Evolutionary conservation across 1,140 invertebrate genomes (phyloP).

Genomic region (Lethrus apterus): DNA sequence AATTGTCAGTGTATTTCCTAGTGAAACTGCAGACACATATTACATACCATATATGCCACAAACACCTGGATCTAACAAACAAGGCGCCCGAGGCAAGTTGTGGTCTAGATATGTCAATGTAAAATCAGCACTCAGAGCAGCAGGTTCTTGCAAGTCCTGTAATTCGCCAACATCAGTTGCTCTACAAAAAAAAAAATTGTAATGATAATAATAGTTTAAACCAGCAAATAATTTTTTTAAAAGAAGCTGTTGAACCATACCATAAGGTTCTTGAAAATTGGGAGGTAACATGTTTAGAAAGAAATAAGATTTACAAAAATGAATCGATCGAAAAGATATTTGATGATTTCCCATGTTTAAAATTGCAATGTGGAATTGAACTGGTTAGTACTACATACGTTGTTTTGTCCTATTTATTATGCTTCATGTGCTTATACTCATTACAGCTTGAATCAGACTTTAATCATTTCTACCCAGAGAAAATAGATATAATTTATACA

Average conservation of each 20-base stretch:
- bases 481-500: too few relatives aligned
- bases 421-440: too few relatives aligned
- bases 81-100: background rate
- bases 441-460: too few relatives aligned
- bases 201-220: background rate
- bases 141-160: too few relatives aligned
- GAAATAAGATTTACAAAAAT: background rate
- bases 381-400: constrained; percentile 1
- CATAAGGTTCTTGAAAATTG: background rate
- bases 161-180: too few relatives aligned
- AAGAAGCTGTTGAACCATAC: background rate
- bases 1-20: background rate
- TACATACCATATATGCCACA: constrained; percentile 1
- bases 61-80: background rate
- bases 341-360: constrained; percentile 2
- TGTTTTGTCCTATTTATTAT: too few relatives aligned
- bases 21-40: background rate
- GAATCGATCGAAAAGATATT: background rate
- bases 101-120: constrained; percentile 6
- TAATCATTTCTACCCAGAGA: too few relatives aligned
- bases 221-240: background rate
- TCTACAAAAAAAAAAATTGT: background rate
- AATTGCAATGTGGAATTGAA: background rate
- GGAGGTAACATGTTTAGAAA: background rate
- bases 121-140: constrained; percentile 1